A percentile compares a stretch with the other conserved stretches of the same genome.
Conservation (phyloP, 2,888 invertebrate species). For the Tridacna crocea region DNA sequence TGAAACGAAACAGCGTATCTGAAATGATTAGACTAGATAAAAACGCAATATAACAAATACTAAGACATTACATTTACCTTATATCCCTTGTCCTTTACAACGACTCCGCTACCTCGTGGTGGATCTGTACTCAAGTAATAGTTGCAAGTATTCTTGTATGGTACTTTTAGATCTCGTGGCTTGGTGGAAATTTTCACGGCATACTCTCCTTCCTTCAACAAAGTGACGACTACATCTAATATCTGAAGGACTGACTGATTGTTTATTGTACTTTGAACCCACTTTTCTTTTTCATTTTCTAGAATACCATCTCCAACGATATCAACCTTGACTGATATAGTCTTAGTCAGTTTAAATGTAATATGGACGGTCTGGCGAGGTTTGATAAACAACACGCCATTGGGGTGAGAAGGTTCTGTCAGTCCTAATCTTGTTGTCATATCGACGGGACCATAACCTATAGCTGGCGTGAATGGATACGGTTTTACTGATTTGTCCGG, state of each 20-base stretch:
- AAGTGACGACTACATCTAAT: conserved; percentile 48
- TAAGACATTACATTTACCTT: conserved; percentile 19
- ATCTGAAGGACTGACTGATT: conserved; percentile 49
- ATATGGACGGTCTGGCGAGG: conserved; percentile 55
- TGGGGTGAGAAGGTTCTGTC: conserved; percentile 53
- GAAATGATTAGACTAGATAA: too few species aligned
- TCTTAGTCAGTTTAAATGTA: conserved; percentile 48
- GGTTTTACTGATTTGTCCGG: conserved; percentile 32
- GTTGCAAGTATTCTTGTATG: conserved; percentile 54
- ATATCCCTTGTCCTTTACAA: conserved; percentile 51
- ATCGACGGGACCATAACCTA: conserved; percentile 57
- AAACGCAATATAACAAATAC: too few species aligned
- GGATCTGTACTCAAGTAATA: conserved; percentile 59
- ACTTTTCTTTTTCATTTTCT: conserved; percentile 37
- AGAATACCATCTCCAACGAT: conserved; percentile 39
- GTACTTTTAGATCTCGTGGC: conserved; percentile 18
- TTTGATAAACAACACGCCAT: conserved; percentile 54
- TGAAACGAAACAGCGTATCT: too few species aligned
- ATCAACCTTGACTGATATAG: conserved; percentile 33
- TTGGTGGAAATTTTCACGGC: conserved; percentile 47
- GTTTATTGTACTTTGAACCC: conserved; percentile 50
- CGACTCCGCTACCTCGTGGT: conserved; percentile 45
- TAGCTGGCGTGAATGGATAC: conserved; percentile 49
- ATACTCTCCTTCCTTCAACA: conserved; percentile 55
- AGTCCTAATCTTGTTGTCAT: conserved; percentile 51